A percentile compares a stretch with the other conserved stretches of the same genome.
Conservation (phyloP, 2,797 vertebrate genomes). For the Sardinella longiceps region DNA sequence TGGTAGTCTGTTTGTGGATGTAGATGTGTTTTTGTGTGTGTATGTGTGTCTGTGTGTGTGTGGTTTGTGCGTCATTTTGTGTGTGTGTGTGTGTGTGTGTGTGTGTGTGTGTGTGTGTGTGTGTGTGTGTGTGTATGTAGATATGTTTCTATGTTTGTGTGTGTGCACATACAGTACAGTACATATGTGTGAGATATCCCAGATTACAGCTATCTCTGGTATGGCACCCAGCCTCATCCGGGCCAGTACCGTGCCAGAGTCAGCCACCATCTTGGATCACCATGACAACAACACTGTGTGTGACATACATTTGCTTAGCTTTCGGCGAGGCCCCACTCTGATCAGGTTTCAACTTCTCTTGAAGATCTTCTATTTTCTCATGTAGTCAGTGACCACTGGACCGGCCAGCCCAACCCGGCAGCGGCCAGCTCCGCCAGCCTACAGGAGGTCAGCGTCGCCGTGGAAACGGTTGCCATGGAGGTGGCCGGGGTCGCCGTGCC, state of each 20-base stretch:
- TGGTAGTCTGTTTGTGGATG: background rate
- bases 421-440: constrained; percentile 63
- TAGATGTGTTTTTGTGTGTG: background rate
- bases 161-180: background rate
- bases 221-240: background rate
- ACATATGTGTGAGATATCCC: background rate
- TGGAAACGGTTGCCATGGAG: constrained; percentile 68
- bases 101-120: background rate
- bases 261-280: background rate
- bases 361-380: constrained; percentile 80
- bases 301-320: constrained; percentile 35
- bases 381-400: constrained; percentile 86
- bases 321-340: constrained; percentile 58
- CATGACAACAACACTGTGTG: background rate
- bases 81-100: background rate
- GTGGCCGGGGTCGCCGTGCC: constrained; percentile 57
- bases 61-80: background rate
- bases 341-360: constrained; percentile 76
- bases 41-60: background rate
- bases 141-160: background rate
- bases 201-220: background rate
- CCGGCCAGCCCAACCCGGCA: constrained; percentile 71
- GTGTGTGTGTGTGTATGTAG: background rate
- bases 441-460: constrained; percentile 72
- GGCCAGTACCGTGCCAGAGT: background rate